Evolutionary conservation across 2,888 invertebrate species (phyloP).

Genomic region (Gymnosoma rotundatum): DNA sequence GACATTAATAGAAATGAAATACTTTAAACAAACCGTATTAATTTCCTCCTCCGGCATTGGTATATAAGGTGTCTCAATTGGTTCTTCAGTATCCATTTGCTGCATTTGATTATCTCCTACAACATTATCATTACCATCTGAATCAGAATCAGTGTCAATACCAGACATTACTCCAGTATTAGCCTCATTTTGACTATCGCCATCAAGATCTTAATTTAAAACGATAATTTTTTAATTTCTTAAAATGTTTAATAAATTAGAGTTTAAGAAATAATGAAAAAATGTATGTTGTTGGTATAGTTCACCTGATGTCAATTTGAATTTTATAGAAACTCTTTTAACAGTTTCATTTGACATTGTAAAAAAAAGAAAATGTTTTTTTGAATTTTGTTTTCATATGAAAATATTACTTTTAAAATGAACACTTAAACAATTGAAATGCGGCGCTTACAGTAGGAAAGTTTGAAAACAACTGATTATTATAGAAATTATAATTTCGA

Average conservation of each 20-base stretch:
- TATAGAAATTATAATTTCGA: no score
- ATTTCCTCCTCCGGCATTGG: constrained; percentile 85
- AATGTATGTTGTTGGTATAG: neutral
- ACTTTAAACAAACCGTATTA: constrained; percentile 80
- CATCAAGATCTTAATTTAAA: constrained; percentile 86
- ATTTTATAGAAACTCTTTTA: no score
- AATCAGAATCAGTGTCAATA: constrained; percentile 84
- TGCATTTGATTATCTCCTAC: constrained; percentile 67
- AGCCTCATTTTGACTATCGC: constrained; percentile 87
- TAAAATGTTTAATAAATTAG: neutral
- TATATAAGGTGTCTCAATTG: constrained; percentile 85
- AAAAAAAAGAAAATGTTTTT: no score
- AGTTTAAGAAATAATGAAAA: neutral
- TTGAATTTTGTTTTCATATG: no score
- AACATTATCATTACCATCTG: constrained; percentile 81
- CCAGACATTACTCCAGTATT: constrained; percentile 83
- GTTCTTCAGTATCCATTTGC: constrained; percentile 78
- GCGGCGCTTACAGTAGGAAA: no score
- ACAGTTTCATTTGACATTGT: no score
- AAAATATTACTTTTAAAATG: no score
- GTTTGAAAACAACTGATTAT: no score
- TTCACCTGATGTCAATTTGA: neutral
- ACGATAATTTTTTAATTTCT: neutral
- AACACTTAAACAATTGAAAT: no score
- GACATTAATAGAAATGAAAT: neutral